Evolutionary conservation across 1,140 invertebrate genomes (phyloP), one percentile per base, ranked within the genome.

Genomic region (Drosophila truncata): DNA sequence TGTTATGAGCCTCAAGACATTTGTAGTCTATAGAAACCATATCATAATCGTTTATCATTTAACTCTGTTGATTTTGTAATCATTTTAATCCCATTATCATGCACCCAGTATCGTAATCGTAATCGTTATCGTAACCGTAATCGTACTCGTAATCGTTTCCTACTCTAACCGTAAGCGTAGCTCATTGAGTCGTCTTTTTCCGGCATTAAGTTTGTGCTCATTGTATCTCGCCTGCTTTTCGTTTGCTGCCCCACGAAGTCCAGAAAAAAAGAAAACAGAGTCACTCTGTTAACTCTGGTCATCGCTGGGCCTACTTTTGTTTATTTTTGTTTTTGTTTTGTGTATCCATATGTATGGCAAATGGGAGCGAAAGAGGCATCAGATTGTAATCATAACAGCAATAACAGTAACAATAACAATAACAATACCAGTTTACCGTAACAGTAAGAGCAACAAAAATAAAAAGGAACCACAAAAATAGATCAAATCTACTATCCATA

Each of bases 331-430:
- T 72, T 66, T 54, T 20, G 18, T 39, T 87, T 83, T 88, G 72
- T 88, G 65, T 88, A 88, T 88, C 84, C 84, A 84, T 73, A 73
- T 88, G 88, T 91, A 90, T 87, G 87, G 87, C 87, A 91, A 92
- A 91, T 92, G 91, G 91, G 91, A 92, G 91, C 83, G 91, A 92
- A 92, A 92, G 91, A 92, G 86, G 87, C 82, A 91, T 92, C 91
- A 92, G 91, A 92, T 92, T 87, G 76, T 87, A 87, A 87, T 88
- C 84, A 78, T 74, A 80, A 80, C 55, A 72, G 74, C 54, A 81
- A 67, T 59, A 11, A 78, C 27, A 81, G 63, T 42, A 67, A 77
- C 49, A 59, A 41, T 42, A 42, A 42, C 41, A 42, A 18, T 46
- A 77, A 60, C 60, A 71, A 33, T 62, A 72, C 27, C 67, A 76